These are phyloP conservation scores for Callospermophilus lateralis DNA, from an alignment of 2,113 vertebrate species.

Conservation along the genomic window DNA sequence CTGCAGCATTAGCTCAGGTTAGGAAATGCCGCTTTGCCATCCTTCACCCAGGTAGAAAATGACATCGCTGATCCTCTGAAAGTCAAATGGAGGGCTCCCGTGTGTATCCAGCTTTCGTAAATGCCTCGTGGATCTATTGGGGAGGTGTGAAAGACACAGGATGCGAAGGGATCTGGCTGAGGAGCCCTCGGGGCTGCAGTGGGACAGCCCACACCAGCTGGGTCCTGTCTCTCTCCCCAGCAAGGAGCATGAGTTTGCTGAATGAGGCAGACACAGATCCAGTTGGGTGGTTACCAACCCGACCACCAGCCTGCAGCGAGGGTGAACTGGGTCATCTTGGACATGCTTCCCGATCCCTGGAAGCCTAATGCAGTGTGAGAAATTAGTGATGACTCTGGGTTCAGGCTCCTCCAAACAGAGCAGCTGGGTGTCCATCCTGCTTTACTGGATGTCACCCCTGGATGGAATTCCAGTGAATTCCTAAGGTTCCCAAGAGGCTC, in stretches of 20 bases:
- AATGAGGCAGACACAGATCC: background rate
- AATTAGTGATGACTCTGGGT: background rate
- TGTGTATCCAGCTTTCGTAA: background rate
- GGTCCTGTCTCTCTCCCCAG: background rate
- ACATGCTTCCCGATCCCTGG: background rate
- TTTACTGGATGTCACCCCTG: background rate
- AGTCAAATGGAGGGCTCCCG: background rate
- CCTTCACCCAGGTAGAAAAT: background rate
- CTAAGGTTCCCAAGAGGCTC: background rate
- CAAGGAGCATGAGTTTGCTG: background rate
- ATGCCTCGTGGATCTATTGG: background rate
- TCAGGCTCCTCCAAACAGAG: background rate
- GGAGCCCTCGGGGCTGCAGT: background rate
- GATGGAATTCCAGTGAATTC: slow-evolving; percentile 27
- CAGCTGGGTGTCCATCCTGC: background rate
- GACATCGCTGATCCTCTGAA: background rate
- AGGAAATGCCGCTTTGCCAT: background rate
- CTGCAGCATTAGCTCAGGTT: background rate
- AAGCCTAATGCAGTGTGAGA: background rate
- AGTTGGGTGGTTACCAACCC: background rate
- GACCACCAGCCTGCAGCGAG: background rate
- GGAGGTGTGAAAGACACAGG: background rate
- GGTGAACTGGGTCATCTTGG: slow-evolving; percentile 21
- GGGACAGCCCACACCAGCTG: background rate
- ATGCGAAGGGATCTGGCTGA: background rate